A percentile compares a stretch with the other conserved stretches of the same genome.
Conservation (phyloP, 2,113 vertebrate species). For the Lipophrys pholis region DNA sequence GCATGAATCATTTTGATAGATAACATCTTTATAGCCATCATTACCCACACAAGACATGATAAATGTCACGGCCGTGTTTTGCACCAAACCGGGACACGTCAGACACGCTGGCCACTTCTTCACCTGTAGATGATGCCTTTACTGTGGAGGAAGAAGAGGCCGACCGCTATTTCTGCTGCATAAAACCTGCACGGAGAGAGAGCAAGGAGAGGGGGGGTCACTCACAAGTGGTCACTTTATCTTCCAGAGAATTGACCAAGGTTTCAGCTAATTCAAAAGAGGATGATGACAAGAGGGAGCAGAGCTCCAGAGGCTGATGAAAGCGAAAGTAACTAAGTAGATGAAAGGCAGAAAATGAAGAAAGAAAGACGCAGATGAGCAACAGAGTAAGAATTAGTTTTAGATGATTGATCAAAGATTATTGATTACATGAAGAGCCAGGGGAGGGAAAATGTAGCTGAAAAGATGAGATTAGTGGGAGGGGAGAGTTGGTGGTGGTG, state of each 20-base stretch:
- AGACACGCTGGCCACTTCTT: conserved; percentile 30
- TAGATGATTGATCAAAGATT: conserved; percentile 74
- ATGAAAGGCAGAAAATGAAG: conserved; percentile 61
- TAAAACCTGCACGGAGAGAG: conserved; percentile 86
- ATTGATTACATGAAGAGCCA: conserved; percentile 69
- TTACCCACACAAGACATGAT: conserved; percentile 58
- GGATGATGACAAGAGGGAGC: conserved; percentile 46
- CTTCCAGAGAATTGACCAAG: conserved; percentile 25
- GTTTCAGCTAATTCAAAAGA: conserved; percentile 34
- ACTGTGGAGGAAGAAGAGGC: conserved; percentile 93
- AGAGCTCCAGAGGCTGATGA: conserved; percentile 67
- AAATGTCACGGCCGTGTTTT: conserved; percentile 33
- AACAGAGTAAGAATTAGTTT: conserved; percentile 50
- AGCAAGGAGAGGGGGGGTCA: not conserved
- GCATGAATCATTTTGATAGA: conserved; percentile 64
- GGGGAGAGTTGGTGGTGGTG: conserved; percentile 35
- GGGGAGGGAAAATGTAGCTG: conserved; percentile 31
- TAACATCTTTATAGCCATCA: conserved; percentile 58
- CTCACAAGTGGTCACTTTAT: conserved; percentile 31
- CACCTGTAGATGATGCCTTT: conserved; percentile 94
- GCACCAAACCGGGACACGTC: conserved; percentile 21
- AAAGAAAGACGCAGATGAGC: conserved; percentile 57
- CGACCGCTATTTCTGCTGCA: conserved; percentile 90
- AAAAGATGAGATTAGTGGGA: conserved; percentile 54
- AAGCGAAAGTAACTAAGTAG: conserved; percentile 67